Evolutionary conservation across 2,888 invertebrate genomes (phyloP).

Genomic region (Halictus ligatus): DNA sequence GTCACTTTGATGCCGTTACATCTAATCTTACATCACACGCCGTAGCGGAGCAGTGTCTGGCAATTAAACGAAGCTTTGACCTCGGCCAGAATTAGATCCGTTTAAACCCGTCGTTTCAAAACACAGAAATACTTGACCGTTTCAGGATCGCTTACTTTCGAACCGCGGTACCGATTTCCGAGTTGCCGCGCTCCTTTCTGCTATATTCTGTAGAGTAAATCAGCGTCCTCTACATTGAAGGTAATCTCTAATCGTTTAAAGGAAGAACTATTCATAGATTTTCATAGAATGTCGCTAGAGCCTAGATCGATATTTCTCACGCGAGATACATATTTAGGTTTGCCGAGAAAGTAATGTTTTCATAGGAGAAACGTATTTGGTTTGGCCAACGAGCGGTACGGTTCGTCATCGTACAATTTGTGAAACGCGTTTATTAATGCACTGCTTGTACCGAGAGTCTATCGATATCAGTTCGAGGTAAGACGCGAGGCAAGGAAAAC

Average conservation of each 20-base stretch:
- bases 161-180: not conserved
- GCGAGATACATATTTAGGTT: not conserved
- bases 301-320: not conserved
- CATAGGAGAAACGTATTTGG: not conserved
- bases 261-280: not conserved
- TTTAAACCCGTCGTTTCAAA: slow-evolving; percentile 52
- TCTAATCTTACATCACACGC: slow-evolving; percentile 56
- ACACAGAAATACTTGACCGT: slow-evolving; percentile 36
- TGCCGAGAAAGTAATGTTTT: not conserved
- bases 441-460: not conserved
- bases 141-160: slow-evolving; percentile 15
- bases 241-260: not conserved
- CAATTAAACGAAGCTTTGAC: slow-evolving; percentile 69
- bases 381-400: not conserved
- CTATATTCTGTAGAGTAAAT: not conserved
- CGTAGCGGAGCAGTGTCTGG: slow-evolving; percentile 58
- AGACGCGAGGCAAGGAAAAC: slow-evolving; percentile 21
- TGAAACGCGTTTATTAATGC: not conserved
- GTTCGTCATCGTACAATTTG: not conserved
- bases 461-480: slow-evolving; percentile 1
- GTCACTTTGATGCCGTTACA: slow-evolving; percentile 45
- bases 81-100: slow-evolving; percentile 70
- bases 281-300: not conserved
- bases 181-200: not conserved
- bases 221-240: not conserved